A percentile compares a stretch with the other conserved stretches of the same genome.
Evolutionary conservation across 2,888 invertebrate species (phyloP).

Genomic region (Oscheius sp.): DNA sequence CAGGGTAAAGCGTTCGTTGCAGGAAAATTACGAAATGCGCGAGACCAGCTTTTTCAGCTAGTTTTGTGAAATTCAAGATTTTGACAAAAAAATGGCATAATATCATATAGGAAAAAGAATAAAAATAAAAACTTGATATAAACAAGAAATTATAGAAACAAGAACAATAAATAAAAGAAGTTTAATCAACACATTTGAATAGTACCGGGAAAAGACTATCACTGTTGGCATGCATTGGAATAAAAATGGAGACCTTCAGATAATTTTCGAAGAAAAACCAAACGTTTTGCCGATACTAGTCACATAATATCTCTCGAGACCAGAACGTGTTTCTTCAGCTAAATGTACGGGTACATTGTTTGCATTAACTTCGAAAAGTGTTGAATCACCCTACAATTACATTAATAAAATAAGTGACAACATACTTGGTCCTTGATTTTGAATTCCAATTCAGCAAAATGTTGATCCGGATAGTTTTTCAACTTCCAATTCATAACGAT

Average conservation of each 20-base stretch:
- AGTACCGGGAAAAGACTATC: background rate
- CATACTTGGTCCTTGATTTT: constrained; percentile 83
- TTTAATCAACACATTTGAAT: background rate
- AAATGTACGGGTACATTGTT: constrained; percentile 83
- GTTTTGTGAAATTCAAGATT: no score
- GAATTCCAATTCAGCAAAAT: constrained; percentile 87
- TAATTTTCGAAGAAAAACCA: constrained; percentile 80
- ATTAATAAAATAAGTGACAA: background rate
- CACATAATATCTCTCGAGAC: constrained; percentile 81
- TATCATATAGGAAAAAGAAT: no score
- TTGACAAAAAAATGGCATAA: no score
- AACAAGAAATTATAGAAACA: no score
- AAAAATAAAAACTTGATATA: no score
- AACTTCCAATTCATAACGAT: constrained; percentile 85
- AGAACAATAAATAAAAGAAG: no score
- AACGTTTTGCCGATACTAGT: constrained; percentile 90
- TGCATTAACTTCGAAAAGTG: constrained; percentile 84
- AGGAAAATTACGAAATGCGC: no score
- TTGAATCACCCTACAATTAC: constrained; percentile 77
- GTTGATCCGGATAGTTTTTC: constrained; percentile 91
- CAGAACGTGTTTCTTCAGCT: constrained; percentile 80
- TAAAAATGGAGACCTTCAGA: constrained; percentile 7
- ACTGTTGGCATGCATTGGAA: no score
- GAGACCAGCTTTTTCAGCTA: no score
- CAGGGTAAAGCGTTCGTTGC: no score